Conservation (phyloP, 2,797 vertebrate species). For the Anniella stebbinsi region DNA sequence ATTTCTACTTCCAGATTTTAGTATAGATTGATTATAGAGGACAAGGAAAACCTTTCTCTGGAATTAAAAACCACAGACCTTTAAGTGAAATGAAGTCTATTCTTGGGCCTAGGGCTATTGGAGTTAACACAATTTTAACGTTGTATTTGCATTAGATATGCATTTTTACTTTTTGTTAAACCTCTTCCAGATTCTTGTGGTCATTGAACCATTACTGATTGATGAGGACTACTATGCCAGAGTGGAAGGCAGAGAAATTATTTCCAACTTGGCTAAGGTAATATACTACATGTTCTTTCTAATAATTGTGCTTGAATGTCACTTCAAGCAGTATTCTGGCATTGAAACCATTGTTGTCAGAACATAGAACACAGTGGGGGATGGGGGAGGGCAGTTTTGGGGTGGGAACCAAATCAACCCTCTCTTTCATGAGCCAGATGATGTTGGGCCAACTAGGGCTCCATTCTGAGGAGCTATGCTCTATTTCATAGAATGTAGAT, state of each 20-base stretch:
- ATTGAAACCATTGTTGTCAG: background rate
- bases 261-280: conserved; percentile 99
- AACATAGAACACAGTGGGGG: background rate
- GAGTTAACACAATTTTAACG: background rate
- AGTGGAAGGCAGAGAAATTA: conserved; percentile 99
- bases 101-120: background rate
- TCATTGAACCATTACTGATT: conserved; percentile 97
- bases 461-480: too few species aligned
- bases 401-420: too few species aligned
- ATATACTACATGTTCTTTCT: conserved; percentile 17
- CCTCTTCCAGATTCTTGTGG: conserved; percentile 92
- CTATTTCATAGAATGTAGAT: background rate
- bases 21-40: background rate
- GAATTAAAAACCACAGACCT: background rate
- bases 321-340: background rate
- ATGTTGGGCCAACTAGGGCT: too few species aligned
- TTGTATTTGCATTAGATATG: background rate
- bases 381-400: too few species aligned
- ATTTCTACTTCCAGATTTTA: background rate
- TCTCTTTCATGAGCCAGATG: too few species aligned
- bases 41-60: background rate
- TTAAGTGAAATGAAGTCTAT: background rate
- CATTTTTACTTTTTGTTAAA: background rate
- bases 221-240: conserved; percentile 99
- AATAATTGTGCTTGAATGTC: background rate